Percentiles rank a stretch among this genome's conserved stretches.
phyloP scores from a whole-genome alignment of 2,113 vertebrate genomes.

The Ictidomys tridecemlineatus region DNA sequence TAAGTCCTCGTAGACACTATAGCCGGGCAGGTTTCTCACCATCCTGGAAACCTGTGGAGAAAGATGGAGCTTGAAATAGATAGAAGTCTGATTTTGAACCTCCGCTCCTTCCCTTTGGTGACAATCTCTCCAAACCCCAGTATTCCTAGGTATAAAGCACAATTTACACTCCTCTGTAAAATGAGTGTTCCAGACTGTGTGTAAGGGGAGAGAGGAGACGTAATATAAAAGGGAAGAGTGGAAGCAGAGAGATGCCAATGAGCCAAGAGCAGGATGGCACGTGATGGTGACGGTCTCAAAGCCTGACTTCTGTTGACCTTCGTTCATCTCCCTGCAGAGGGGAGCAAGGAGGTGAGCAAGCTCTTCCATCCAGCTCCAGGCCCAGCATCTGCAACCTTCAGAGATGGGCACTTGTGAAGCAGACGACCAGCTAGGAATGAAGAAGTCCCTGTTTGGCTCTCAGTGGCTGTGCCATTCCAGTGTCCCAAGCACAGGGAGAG shows the following conservation, averaged over 20 bases:
- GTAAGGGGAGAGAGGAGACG: not conserved
- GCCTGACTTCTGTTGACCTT: not conserved
- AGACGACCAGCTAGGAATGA: not conserved
- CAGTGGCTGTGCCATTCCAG: not conserved
- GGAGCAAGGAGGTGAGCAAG: not conserved
- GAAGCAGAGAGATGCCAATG: not conserved
- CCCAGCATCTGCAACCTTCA: not conserved
- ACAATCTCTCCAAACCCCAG: not conserved
- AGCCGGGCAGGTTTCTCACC: not conserved
- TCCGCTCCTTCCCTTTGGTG: not conserved
- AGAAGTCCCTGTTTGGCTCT: not conserved
- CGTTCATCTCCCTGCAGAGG: not conserved
- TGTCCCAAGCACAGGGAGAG: not conserved
- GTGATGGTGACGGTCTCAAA: not conserved
- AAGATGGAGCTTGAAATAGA: not conserved
- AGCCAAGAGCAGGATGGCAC: not conserved
- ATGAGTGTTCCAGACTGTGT: not conserved
- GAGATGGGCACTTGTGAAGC: not conserved
- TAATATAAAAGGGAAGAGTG: not conserved
- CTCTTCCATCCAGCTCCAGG: not conserved
- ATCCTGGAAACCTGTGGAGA: not conserved
- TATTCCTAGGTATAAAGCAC: not conserved
- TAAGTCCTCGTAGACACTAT: not conserved
- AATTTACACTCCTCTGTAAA: not conserved
- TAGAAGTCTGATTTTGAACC: not conserved